Conservation (phyloP, 2,797 vertebrate species). For the Masticophis lateralis region DNA sequence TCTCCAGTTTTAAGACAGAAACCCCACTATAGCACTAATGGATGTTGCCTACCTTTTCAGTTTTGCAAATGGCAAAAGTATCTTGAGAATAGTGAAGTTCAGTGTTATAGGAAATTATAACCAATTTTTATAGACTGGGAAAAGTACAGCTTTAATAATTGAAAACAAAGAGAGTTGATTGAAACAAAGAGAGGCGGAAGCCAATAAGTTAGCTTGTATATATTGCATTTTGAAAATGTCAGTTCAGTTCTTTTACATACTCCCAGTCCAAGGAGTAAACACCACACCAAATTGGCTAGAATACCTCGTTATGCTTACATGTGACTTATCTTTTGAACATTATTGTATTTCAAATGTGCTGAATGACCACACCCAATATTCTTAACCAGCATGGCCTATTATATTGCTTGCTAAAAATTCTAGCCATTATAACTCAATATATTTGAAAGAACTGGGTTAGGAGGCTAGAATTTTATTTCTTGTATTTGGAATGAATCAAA, state of each 20-base stretch:
- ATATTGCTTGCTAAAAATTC: not conserved
- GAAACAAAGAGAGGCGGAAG: constrained; percentile 1
- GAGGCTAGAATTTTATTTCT: not conserved
- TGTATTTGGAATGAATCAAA: not conserved
- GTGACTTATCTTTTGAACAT: not conserved
- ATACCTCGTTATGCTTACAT: not conserved
- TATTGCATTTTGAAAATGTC: not conserved
- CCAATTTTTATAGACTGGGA: not conserved
- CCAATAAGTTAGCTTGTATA: not conserved
- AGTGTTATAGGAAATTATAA: constrained; percentile 12
- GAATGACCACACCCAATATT: not conserved
- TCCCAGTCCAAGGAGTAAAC: not conserved
- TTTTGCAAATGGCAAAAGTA: constrained; percentile 7
- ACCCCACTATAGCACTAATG: not conserved
- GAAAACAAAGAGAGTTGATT: constrained; percentile 15
- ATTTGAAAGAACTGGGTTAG: not conserved
- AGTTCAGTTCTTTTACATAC: not conserved
- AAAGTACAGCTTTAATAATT: not conserved
- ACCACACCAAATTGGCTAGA: not conserved
- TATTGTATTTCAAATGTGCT: not conserved
- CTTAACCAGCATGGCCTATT: not conserved
- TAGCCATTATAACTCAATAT: not conserved
- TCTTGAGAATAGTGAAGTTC: constrained; percentile 21
- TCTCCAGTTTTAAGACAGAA: not conserved
- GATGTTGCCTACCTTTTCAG: constrained; percentile 2